Percentiles rank a stretch among this genome's conserved stretches.
Conservation (phyloP, 2,113 vertebrate species). For the Pogonocichla stellata region DNA sequence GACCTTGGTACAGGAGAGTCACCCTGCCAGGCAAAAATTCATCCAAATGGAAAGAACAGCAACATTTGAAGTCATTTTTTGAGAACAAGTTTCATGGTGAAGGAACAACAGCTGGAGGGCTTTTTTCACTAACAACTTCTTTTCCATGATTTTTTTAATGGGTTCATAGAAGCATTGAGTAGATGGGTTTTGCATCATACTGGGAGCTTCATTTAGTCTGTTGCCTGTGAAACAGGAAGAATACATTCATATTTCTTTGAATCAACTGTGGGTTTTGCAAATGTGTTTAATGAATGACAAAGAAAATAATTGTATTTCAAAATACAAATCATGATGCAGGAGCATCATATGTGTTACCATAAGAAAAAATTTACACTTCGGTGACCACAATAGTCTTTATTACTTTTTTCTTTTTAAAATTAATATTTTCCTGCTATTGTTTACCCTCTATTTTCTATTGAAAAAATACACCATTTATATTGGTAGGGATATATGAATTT, state of each 20-base stretch:
- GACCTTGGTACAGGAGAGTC: accelerated
- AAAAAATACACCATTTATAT: background rate
- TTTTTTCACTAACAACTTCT: background rate
- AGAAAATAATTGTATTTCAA: background rate
- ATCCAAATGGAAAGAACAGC: background rate
- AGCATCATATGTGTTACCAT: background rate
- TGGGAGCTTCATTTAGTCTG: background rate
- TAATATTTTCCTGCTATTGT: background rate
- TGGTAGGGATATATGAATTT: background rate
- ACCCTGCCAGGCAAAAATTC: accelerated
- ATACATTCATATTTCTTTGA: background rate
- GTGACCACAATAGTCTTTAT: background rate
- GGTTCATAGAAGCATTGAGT: background rate
- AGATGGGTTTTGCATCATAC: background rate
- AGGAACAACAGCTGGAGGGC: background rate
- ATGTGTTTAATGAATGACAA: background rate
- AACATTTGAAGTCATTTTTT: background rate
- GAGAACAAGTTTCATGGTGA: background rate
- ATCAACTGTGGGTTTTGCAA: background rate
- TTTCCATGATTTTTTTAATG: background rate
- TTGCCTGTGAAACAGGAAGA: background rate
- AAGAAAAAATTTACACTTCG: background rate
- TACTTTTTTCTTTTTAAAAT: background rate
- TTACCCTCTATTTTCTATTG: background rate
- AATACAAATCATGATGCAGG: background rate